A percentile compares a stretch with the other conserved stretches of the same genome.
These are phyloP conservation scores for Brachylomia viminalis DNA, from an alignment of 2,888 invertebrate genomes.

Conservation along the genomic window DNA sequence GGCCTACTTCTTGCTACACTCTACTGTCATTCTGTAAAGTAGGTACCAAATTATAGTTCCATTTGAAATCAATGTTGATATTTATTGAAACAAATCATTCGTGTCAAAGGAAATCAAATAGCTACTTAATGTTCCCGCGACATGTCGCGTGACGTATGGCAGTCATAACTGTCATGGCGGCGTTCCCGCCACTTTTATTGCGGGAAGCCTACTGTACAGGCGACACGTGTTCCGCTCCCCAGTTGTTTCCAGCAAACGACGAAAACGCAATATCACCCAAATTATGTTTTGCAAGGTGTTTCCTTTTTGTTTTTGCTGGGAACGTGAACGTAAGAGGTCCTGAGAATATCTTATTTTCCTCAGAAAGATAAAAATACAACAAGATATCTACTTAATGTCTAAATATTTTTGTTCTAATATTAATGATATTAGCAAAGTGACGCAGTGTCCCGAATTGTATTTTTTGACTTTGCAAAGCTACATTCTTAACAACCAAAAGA, in stretches of 20 bases:
- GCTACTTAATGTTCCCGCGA: conserved; percentile 10
- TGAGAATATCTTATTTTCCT: background rate
- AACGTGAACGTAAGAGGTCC: conserved; percentile 3
- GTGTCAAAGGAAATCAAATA: conserved; percentile 28
- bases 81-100: conserved; percentile 10
- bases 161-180: conserved; percentile 43
- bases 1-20: background rate
- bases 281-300: conserved; percentile 53
- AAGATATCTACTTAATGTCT: no score
- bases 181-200: conserved; percentile 55
- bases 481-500: background rate
- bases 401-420: no score
- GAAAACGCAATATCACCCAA: conserved; percentile 59
- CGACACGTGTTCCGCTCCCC: conserved; percentile 40
- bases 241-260: conserved; percentile 30
- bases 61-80: conserved; percentile 6
- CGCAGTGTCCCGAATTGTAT: background rate
- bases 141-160: conserved; percentile 24
- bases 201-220: conserved; percentile 47
- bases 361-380: no score
- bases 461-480: background rate
- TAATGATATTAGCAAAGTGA: no score
- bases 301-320: conserved; percentile 30
- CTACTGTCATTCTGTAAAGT: background rate
- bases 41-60: no score